Percentiles rank a stretch among this genome's conserved stretches.
These are phyloP conservation scores for Furcula furcula DNA, from an alignment of 2,888 invertebrate genomes.

Conservation along the genomic window DNA sequence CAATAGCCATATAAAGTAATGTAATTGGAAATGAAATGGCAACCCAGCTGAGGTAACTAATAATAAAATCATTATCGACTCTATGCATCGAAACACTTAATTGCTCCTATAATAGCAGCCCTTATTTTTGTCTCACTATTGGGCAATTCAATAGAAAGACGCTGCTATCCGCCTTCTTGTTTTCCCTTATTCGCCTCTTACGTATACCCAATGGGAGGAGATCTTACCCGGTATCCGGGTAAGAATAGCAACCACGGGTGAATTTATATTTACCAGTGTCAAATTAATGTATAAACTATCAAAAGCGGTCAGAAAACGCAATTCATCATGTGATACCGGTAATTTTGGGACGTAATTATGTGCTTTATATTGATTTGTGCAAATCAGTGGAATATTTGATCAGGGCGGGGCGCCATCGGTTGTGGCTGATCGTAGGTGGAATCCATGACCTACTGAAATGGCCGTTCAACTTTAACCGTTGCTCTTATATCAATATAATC, in stretches of 20 bases:
- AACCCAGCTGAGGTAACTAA: not conserved
- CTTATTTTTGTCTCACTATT: too few relatives aligned
- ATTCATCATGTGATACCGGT: not conserved
- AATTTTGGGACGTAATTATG: constrained; percentile 13
- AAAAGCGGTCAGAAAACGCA: not conserved
- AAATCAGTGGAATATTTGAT: constrained; percentile 26
- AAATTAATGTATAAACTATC: not conserved
- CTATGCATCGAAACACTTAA: too few relatives aligned
- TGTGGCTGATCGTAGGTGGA: constrained; percentile 40
- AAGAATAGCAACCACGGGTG: too few relatives aligned
- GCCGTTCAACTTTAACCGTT: not conserved
- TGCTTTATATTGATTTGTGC: constrained; percentile 28
- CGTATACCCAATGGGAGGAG: too few relatives aligned
- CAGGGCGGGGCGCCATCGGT: constrained; percentile 22
- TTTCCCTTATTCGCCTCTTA: too few relatives aligned
- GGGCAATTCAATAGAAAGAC: too few relatives aligned
- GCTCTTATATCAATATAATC: too few relatives aligned
- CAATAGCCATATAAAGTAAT: constrained; percentile 46
- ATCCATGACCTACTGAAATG: constrained; percentile 37
- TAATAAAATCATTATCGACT: too few relatives aligned
- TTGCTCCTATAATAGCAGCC: too few relatives aligned
- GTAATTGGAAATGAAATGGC: constrained; percentile 38
- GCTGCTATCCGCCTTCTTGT: too few relatives aligned
- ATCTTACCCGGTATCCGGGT: too few relatives aligned
- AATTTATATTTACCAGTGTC: not conserved